Percentiles rank a stretch among this genome's conserved stretches.
Evolutionary conservation across 2,113 vertebrate genomes (phyloP).

Genomic region (Coryphaenoides rupestris): DNA sequence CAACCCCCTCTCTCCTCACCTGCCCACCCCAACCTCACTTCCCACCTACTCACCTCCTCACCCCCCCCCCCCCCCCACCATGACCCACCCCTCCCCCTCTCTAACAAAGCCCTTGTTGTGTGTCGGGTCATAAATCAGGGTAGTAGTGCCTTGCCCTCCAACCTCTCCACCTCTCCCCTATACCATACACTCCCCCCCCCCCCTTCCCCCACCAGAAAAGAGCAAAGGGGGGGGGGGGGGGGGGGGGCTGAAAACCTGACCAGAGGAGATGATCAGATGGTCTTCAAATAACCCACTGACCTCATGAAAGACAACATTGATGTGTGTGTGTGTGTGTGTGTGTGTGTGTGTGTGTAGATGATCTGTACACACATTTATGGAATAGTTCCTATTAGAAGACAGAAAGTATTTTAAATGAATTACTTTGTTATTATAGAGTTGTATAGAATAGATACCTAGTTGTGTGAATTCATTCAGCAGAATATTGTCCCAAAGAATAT

Average conservation of each 20-base stretch:
- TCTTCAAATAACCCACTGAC: conserved; percentile 54
- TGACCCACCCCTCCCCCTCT: not conserved
- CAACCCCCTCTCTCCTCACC: not conserved
- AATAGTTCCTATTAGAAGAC: too few species aligned
- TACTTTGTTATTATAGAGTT: too few species aligned
- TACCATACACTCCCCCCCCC: too few species aligned
- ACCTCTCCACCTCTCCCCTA: not conserved
- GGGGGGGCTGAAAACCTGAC: conserved; percentile 53
- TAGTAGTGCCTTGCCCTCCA: conserved; percentile 58
- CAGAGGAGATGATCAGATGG: conserved; percentile 19
- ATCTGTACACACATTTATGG: too few species aligned
- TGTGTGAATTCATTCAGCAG: not conserved
- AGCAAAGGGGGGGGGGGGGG: not conserved
- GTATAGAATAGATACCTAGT: too few species aligned
- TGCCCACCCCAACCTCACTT: not conserved
- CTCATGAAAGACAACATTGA: conserved; percentile 38
- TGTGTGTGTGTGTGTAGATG: not conserved
- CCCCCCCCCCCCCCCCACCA: not conserved
- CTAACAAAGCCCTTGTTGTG: conserved; percentile 55
- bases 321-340: conserved; percentile 11
- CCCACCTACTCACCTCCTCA: not conserved
- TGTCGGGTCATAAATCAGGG: conserved; percentile 71
- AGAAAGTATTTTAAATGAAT: too few species aligned
- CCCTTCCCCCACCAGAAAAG: conserved; percentile 26
- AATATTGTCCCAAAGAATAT: too few species aligned